Evolutionary conservation across 2,888 invertebrate species (phyloP), one percentile per base, ranked within the genome.

Genomic region (Dascillus cervinus): DNA sequence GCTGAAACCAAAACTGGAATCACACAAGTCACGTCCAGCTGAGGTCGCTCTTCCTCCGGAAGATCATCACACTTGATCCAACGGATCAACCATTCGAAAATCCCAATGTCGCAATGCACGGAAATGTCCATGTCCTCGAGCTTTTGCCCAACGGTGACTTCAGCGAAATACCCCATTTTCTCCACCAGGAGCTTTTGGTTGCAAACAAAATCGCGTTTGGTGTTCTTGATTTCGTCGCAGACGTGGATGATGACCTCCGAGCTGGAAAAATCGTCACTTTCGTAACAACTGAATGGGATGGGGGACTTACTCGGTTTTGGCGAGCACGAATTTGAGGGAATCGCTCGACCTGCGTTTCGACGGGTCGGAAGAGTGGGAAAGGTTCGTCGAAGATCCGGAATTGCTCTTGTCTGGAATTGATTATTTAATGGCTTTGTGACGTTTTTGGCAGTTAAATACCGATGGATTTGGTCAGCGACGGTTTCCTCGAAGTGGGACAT

Each of bases 81-180:
- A 43, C 82, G 79, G 85, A 95, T 91, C 29, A 96, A 68, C 92
- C 94, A 95, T 52, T 94, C 94, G 63, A 96, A 96, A 39, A 95
- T 91, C 59, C 85, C 76, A 34, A 96, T 84, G 65, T 96, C 95
- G 59, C 95, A 96, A 59, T 95, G 95, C 1, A 96, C 95, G 0
- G 92, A 92, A 46, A 96, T 95, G 55, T 95, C 94, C 78, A 94
- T 90, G 53, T 94, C 92, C 55, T 86, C 84, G 4, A 89, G 63
- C 34, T 79, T 73, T 57, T 88, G 87, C 0, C 78, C 67, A 9
- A 81, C 78, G 0, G 87, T 87, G 3, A 90, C 86, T 55, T 88
- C 86, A 5, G 88, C 88, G 64, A 95, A 96, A 58, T 95, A 96
- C 6, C 89, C 89, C 92, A 95, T 95, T 67, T 94, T 90, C 30